Percentiles rank a stretch among this genome's conserved stretches.
These are phyloP conservation scores for Sinocyclocheilus maitianheensis DNA, from an alignment of 2,113 vertebrate species.

Conservation along the genomic window DNA sequence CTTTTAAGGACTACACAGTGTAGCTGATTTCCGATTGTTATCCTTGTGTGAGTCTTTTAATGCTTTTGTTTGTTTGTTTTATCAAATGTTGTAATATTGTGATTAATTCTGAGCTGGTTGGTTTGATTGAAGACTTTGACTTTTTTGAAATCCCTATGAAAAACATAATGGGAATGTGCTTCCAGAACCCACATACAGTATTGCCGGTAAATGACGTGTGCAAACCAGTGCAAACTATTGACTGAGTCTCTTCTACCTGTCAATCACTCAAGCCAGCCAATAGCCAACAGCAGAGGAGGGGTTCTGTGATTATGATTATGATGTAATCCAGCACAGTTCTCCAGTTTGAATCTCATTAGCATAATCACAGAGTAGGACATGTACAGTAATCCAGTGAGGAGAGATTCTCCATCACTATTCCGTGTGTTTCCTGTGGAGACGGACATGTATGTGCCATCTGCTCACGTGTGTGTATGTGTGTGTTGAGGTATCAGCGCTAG, in stretches of 20 bases:
- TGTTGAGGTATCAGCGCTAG: background rate
- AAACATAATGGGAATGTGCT: background rate
- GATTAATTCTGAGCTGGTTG: background rate
- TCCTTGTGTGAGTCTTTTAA: no score
- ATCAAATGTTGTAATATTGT: background rate
- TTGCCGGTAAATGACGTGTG: background rate
- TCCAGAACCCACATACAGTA: background rate
- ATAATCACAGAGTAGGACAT: background rate
- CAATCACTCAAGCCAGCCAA: background rate
- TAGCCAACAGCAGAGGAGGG: background rate
- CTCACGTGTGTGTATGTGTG: conserved; percentile 11
- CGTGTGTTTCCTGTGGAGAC: background rate
- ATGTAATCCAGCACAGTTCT: background rate
- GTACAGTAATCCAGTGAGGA: background rate
- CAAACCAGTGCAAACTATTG: background rate
- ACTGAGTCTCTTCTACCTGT: background rate
- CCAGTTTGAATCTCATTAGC: background rate
- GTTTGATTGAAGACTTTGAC: background rate
- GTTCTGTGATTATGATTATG: conserved; percentile 7
- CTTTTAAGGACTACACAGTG: no score
- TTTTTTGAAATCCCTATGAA: background rate
- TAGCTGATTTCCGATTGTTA: no score
- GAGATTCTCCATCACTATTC: background rate
- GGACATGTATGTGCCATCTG: conserved; percentile 46
- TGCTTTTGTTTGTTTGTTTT: no score